Base-by-base conservation (phyloP, 2,888 invertebrate genomes). In the Volucella zonaria region DNA sequence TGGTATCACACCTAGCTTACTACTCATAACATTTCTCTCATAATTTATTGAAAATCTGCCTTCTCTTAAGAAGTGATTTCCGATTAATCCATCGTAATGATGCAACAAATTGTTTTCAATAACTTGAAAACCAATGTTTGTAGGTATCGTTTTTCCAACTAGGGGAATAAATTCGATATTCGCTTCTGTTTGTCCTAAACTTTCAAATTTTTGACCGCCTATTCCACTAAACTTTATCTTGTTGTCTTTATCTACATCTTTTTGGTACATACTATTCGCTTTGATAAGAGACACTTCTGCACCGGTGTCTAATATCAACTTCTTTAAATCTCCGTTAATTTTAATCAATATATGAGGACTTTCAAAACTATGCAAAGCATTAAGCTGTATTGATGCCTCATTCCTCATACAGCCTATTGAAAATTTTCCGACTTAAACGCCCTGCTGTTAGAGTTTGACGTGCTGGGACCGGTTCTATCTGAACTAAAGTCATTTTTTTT, bases 311-410 rank as follows among this genome's bases (percentile, higher is more conserved):
- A 18, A 18, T 18, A 18, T 18, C 18, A 18, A 18, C 18, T 18
- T 18, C 18, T 18, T 18, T 18, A 18, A 18, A 18, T 18, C 18
- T 18, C 18, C 18, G 40, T 61, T 45, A 2, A 18, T 49, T 8
- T 18, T 1, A 18, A 18, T 18, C 18, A 18, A 18, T 18, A 18
- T 18, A 18, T 18, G 18, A 49, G 47, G 47, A 40, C 49, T 58
- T 70, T 58, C 58, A 18, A 14, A 58, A 31, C 45, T 70, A 45
- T 70, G 56, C 23, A 68, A 56, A 43, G 56, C 42, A 43, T 47
- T 68, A 14, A 68, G 54, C 56, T 56, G 56, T 45, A 8, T 14
- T 42, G 68, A n/a, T 56, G 68, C 68, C 58, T n/a, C 68, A 58
- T n/a, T 54, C 10, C 47, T 58, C 68, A 58, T 58, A 31, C 56